Evolutionary conservation across 2,113 vertebrate species (phyloP).

Genomic region (Perca flavescens): DNA sequence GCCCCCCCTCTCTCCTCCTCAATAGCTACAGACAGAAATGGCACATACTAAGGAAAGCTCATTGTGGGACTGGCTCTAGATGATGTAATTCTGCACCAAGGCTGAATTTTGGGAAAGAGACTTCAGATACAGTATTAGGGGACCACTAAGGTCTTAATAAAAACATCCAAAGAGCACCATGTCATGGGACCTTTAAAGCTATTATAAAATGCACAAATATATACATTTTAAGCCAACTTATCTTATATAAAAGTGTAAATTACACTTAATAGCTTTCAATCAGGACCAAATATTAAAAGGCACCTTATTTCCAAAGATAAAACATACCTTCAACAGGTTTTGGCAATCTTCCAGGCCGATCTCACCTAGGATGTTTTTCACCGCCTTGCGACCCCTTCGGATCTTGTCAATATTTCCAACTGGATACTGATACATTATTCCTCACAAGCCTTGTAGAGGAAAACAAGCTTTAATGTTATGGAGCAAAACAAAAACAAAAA

Average conservation of each 20-base stretch:
- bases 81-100: no score
- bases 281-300: not conserved
- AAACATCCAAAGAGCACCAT: no score
- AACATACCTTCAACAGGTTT: slow-evolving; percentile 73
- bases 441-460: slow-evolving; percentile 15
- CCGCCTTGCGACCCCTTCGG: slow-evolving; percentile 81
- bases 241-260: not conserved
- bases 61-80: no score
- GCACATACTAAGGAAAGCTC: no score
- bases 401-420: slow-evolving; percentile 83
- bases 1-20: no score
- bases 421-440: slow-evolving; percentile 84
- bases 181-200: not conserved
- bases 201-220: not conserved
- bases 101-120: no score
- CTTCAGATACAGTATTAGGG: no score
- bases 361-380: slow-evolving; percentile 81
- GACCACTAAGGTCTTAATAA: no score
- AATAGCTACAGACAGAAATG: no score
- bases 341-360: slow-evolving; percentile 84
- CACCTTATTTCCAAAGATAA: not conserved
- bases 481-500: not conserved
- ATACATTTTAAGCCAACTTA: not conserved
- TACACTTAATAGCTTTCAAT: not conserved
- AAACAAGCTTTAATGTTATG: not conserved